A percentile compares a stretch with the other conserved stretches of the same genome.
Evolutionary conservation across 2,113 vertebrate genomes (phyloP).

Genomic region (Acrocephalus arundinaceus): DNA sequence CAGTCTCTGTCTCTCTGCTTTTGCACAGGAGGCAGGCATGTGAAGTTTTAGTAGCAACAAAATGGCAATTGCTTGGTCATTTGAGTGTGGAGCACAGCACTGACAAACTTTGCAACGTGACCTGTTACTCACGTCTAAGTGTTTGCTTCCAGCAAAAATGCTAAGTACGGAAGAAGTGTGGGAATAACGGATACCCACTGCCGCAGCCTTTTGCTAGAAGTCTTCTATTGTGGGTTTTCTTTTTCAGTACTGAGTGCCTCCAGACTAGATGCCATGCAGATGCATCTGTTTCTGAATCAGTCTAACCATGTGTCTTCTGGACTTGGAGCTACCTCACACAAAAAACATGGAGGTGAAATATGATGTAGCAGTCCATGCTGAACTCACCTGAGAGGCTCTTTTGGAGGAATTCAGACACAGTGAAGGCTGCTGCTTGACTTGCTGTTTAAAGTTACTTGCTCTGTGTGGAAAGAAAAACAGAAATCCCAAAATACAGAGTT

Average conservation of each 20-base stretch:
- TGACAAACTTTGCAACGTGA: background rate
- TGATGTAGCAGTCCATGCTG: background rate
- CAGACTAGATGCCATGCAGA: background rate
- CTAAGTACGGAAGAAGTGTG: background rate
- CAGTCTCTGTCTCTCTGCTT: background rate
- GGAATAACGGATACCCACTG: background rate
- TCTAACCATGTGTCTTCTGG: background rate
- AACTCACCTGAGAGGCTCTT: background rate
- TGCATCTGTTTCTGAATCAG: background rate
- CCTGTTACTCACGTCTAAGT: background rate
- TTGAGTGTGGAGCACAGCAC: background rate
- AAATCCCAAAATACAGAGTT: background rate
- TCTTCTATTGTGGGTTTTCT: background rate
- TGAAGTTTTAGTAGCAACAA: background rate
- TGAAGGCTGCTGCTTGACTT: background rate
- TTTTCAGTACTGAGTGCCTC: background rate
- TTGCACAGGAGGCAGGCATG: background rate
- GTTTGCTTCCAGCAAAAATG: background rate
- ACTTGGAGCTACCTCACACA: background rate
- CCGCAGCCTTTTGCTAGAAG: background rate
- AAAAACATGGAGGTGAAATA: background rate
- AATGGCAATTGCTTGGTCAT: background rate
- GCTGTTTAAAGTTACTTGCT: background rate
- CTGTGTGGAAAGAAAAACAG: background rate
- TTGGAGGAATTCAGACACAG: background rate